These are phyloP conservation scores for Stenodema calcarata DNA, from an alignment of 2,888 invertebrate species.

Conservation along the genomic window DNA sequence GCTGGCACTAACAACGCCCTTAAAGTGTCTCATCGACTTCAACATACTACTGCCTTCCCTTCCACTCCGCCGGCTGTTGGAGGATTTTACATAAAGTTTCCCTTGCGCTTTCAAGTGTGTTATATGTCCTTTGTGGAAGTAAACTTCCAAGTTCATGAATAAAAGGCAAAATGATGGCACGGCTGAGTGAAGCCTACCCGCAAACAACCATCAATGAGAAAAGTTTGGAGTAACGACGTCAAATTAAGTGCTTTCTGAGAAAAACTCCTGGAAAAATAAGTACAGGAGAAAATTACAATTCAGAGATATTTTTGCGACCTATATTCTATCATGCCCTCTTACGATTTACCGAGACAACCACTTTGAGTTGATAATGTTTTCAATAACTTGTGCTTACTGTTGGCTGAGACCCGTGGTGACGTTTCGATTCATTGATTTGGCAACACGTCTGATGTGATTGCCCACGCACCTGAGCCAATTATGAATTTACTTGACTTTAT, in stretches of 20 bases:
- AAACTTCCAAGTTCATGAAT: constrained; percentile 46
- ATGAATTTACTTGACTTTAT: too few species aligned
- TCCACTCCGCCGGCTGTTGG: neutral
- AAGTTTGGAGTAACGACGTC: constrained; percentile 13
- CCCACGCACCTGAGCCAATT: too few species aligned
- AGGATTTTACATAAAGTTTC: constrained; percentile 46
- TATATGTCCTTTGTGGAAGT: constrained; percentile 45
- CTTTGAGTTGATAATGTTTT: neutral
- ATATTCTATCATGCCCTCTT: neutral
- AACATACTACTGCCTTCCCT: constrained; percentile 10
- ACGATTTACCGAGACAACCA: neutral
- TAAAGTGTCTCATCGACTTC: constrained; percentile 38
- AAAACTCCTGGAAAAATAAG: neutral
- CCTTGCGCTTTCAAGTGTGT: constrained; percentile 44
- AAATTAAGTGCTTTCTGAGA: neutral
- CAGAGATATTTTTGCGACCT: neutral
- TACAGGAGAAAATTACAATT: neutral
- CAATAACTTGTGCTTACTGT: neutral
- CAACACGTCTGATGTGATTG: too few species aligned
- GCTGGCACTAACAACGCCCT: constrained; percentile 48
- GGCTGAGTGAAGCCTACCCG: constrained; percentile 30
- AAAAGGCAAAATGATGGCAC: constrained; percentile 43
- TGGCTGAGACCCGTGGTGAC: neutral
- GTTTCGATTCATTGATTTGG: neutral
- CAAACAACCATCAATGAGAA: constrained; percentile 36